A percentile compares a stretch with the other conserved stretches of the same genome.
Conservation (phyloP, 2,797 vertebrate genomes). For the Myripristis murdjan region DNA sequence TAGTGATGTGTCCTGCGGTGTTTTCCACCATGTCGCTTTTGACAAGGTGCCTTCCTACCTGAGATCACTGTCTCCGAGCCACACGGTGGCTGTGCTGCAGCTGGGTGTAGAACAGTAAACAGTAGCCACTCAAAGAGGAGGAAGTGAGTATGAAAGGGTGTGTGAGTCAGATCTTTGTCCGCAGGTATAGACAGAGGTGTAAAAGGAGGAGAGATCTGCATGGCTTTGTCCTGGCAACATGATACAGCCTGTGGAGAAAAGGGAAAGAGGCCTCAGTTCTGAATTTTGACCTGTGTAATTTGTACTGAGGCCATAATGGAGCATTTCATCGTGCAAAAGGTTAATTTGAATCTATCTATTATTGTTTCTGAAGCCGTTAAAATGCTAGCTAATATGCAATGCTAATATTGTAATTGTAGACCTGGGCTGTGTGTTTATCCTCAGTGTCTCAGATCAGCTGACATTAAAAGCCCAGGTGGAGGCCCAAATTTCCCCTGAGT, state of each 20-base stretch:
- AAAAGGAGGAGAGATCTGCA: conserved; percentile 67
- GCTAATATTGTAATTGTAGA: conserved; percentile 35
- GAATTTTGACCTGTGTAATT: conserved; percentile 51
- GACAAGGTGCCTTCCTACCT: not conserved
- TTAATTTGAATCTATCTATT: conserved; percentile 43
- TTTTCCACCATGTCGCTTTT: not conserved
- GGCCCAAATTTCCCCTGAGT: conserved; percentile 10
- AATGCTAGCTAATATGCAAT: conserved; percentile 30
- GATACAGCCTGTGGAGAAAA: conserved; percentile 50
- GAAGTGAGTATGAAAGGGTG: conserved; percentile 46
- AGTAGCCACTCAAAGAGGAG: conserved; percentile 69
- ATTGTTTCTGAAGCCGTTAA: conserved; percentile 38
- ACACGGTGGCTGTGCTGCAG: not conserved
- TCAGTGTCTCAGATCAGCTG: conserved; percentile 46
- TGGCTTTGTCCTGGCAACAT: conserved; percentile 69
- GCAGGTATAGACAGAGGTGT: conserved; percentile 61
- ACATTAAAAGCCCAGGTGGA: conserved; percentile 45
- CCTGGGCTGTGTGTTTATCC: conserved; percentile 39
- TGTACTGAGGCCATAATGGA: conserved; percentile 27
- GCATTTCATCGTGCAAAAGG: conserved; percentile 44
- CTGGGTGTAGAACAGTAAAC: conserved; percentile 38
- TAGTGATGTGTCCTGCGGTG: not conserved
- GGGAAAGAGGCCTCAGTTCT: conserved; percentile 47
- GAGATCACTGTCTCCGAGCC: conserved; percentile 58
- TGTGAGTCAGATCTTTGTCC: conserved; percentile 70